These are phyloP conservation scores for Rapana venosa DNA, from an alignment of 2,888 invertebrate species.

Conservation along the genomic window DNA sequence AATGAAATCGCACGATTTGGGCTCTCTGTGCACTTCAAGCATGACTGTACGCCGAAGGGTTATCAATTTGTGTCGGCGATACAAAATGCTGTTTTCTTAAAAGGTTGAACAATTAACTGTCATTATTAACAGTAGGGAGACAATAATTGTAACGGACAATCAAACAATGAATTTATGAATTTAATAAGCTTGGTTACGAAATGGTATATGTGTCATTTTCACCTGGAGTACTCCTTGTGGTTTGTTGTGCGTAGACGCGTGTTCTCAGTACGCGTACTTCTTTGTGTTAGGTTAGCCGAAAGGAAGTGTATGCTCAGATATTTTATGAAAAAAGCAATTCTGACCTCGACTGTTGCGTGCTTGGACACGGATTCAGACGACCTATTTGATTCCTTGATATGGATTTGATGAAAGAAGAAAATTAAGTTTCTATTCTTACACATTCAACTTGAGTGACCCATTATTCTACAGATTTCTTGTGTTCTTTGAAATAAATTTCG, in stretches of 20 bases:
- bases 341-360: background rate
- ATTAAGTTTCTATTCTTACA: no score
- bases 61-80: background rate
- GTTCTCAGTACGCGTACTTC: slow-evolving; percentile 25
- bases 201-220: background rate
- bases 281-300: background rate
- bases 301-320: background rate
- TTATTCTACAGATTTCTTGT: background rate
- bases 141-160: background rate
- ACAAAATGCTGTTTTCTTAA: background rate
- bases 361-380: background rate
- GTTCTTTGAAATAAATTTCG: background rate
- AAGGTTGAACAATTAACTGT: background rate
- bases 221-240: slow-evolving; percentile 1
- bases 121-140: background rate
- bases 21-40: slow-evolving; percentile 41
- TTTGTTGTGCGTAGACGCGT: slow-evolving; percentile 25
- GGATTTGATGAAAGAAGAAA: background rate
- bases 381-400: background rate
- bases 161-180: background rate
- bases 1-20: slow-evolving; percentile 33
- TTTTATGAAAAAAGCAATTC: background rate
- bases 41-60: slow-evolving; percentile 39
- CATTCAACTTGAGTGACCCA: no score
- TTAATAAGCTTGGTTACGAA: background rate